Evolutionary conservation across 2,888 invertebrate genomes (phyloP).

Genomic region (Euspilapteryx auroguttella): DNA sequence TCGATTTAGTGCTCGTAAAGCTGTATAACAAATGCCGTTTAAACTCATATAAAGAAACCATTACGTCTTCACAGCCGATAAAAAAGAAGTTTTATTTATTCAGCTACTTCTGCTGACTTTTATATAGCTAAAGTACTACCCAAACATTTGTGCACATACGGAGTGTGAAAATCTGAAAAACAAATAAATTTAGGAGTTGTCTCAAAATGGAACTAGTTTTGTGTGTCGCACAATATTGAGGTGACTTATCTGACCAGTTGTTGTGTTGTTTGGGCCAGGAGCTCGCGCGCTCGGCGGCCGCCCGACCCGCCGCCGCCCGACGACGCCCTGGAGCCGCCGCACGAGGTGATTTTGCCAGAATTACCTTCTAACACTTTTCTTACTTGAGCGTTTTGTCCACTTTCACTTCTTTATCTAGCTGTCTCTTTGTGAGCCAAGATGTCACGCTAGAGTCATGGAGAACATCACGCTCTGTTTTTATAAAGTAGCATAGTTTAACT

Average conservation of each 20-base stretch:
- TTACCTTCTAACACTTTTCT: conserved; percentile 46
- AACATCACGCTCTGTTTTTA: too few relatives aligned
- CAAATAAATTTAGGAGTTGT: too few relatives aligned
- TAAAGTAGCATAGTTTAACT: too few relatives aligned
- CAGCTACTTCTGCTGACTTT: too few relatives aligned
- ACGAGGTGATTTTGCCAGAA: conserved; percentile 61
- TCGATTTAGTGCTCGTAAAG: conserved; percentile 33
- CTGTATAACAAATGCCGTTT: conserved; percentile 18
- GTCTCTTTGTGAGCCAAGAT: too few relatives aligned
- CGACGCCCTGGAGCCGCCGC: conserved; percentile 45
- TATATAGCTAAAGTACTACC: too few relatives aligned
- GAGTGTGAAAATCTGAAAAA: too few relatives aligned
- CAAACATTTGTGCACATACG: too few relatives aligned
- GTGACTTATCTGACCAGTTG: too few relatives aligned
- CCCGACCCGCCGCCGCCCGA: conserved; percentile 41
- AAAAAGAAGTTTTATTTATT: conserved; percentile 5
- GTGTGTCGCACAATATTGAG: too few relatives aligned
- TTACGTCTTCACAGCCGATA: conserved; percentile 14
- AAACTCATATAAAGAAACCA: conserved; percentile 12
- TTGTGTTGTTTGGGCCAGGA: conserved; percentile 49
- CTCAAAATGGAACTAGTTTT: too few relatives aligned
- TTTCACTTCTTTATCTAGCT: conserved; percentile 39
- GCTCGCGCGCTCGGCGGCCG: conserved; percentile 47
- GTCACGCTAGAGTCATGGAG: too few relatives aligned
- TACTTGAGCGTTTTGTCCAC: conserved; percentile 18